phyloP scores from a whole-genome alignment of 35 echinoderm and acorn worm genomes.

The Heliocidaris tuberculata region DNA sequence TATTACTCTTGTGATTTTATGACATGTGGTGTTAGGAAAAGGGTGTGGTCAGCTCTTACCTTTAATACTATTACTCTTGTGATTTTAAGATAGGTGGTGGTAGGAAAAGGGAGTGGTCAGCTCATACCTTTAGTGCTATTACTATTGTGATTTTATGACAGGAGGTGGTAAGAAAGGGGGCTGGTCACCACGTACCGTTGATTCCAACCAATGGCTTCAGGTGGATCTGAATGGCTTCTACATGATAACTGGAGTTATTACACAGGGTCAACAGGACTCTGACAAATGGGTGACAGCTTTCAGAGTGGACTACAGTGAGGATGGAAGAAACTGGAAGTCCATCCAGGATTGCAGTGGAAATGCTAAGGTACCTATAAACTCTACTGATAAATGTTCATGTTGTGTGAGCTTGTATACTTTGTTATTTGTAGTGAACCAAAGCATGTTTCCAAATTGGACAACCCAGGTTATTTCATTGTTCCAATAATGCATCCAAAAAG shows the following conservation, averaged over 20 bases:
- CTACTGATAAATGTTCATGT: no score
- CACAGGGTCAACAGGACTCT: conserved; percentile 57
- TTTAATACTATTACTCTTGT: not conserved
- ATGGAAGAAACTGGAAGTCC: not conserved
- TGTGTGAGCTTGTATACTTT: no score
- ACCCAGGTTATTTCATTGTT: no score
- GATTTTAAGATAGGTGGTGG: not conserved
- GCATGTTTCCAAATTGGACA: no score
- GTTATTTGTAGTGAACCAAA: no score
- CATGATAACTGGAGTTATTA: conserved; percentile 45
- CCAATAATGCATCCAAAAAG: no score
- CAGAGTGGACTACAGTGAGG: conserved; percentile 48
- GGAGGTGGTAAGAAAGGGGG: conserved; percentile 3
- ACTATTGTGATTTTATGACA: not conserved
- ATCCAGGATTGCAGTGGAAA: not conserved
- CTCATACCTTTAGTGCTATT: not conserved
- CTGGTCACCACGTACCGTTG: conserved; percentile 28
- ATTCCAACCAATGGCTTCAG: conserved; percentile 57
- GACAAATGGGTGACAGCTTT: conserved; percentile 61
- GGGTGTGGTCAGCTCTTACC: not conserved
- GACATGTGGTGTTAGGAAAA: no score
- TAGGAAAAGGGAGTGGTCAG: not conserved
- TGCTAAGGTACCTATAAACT: not conserved
- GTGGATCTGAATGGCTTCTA: conserved; percentile 40
- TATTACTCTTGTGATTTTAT: not conserved